Percentiles rank a stretch among this genome's conserved stretches.
These are phyloP conservation scores for Azemiops feae DNA, from an alignment of 2,113 vertebrate species.

Conservation along the genomic window DNA sequence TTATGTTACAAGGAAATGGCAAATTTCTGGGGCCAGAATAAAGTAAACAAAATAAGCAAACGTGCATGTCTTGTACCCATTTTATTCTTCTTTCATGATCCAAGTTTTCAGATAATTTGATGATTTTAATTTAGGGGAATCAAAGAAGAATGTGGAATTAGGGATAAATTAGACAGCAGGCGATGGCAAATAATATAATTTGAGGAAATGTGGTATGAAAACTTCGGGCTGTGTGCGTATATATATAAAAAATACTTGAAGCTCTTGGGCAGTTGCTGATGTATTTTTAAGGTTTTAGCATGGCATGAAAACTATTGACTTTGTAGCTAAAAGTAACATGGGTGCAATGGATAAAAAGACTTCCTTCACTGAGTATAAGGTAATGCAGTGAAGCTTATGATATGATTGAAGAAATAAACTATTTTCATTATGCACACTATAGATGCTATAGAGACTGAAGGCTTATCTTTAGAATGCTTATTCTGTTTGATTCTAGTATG, in stretches of 20 bases:
- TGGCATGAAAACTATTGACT: neutral
- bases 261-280: neutral
- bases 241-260: too few relatives aligned
- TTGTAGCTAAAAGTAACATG: neutral
- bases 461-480: neutral
- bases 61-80: neutral
- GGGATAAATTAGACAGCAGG: neutral
- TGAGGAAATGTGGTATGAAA: neutral
- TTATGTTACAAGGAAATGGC: neutral
- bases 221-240: neutral
- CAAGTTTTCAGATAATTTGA: neutral
- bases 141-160: neutral
- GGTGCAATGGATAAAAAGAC: neutral
- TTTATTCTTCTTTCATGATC: neutral
- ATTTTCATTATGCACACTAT: neutral
- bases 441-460: neutral
- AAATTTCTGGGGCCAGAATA: neutral
- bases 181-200: neutral
- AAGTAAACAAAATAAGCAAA: neutral
- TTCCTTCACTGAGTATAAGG: neutral
- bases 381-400: neutral
- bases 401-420: neutral
- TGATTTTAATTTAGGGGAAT: neutral
- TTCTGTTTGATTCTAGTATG: constrained; percentile 74
- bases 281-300: neutral